These are phyloP conservation scores for Isaurus tuberculatus DNA, from an alignment of 92 coral and sea anemone species.

Conservation along the genomic window DNA sequence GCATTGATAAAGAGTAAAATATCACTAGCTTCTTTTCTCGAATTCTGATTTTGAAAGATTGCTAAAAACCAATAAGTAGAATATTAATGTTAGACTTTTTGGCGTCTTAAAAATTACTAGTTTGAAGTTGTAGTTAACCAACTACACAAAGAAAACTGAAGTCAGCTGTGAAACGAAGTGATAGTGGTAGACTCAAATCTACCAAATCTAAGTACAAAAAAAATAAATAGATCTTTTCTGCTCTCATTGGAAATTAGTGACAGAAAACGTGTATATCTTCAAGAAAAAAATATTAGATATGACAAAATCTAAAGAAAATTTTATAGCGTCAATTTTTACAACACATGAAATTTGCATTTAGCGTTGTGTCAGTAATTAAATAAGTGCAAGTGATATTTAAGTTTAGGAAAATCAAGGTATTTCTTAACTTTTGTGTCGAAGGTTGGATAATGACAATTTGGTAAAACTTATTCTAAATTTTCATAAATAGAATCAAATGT, in stretches of 20 bases:
- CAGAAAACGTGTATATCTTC: not conserved
- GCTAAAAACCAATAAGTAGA: not conserved
- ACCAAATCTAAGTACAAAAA: too few relatives aligned
- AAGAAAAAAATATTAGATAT: not conserved
- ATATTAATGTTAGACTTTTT: not conserved
- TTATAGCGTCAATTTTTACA: conserved; percentile 5
- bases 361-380: conserved; percentile 28
- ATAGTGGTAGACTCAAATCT: not conserved
- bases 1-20: too few relatives aligned
- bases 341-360: conserved; percentile 48
- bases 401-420: not conserved
- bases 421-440: not conserved
- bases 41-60: not conserved
- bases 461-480: not conserved
- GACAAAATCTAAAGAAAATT: not conserved
- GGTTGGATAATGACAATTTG: not conserved
- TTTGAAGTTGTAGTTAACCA: not conserved
- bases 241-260: not conserved
- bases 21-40: too few relatives aligned
- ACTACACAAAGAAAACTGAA: not conserved
- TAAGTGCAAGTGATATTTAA: conserved; percentile 30
- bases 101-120: not conserved
- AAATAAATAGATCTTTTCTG: not conserved
- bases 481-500: not conserved
- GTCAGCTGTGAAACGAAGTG: conserved; percentile 11